These are phyloP conservation scores for Phataginus tricuspis DNA, from an alignment of 2,797 vertebrate genomes.

Conservation along the genomic window DNA sequence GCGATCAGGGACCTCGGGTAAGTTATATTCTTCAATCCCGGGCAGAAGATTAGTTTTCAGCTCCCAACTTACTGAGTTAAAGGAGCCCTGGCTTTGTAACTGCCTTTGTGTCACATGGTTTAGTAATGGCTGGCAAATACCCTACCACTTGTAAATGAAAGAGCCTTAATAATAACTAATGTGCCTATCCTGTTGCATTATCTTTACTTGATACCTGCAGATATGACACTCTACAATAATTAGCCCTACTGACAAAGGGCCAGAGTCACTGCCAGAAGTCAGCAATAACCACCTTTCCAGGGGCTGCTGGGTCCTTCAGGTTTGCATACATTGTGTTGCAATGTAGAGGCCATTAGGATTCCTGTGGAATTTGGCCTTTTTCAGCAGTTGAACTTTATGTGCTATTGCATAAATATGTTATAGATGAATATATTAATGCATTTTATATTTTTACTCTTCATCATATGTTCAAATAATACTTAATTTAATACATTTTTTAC, in stretches of 20 bases:
- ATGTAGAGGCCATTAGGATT: conserved; percentile 52
- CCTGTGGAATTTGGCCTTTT: conserved; percentile 58
- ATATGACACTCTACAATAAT: conserved; percentile 1
- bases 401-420: conserved; percentile 74
- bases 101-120: conserved; percentile 84
- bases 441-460: conserved; percentile 67
- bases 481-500: conserved; percentile 41
- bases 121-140: conserved; percentile 80
- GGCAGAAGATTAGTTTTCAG: conserved; percentile 81
- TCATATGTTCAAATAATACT: conserved; percentile 50
- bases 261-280: background rate
- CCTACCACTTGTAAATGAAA: conserved; percentile 50
- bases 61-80: conserved; percentile 76
- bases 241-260: background rate
- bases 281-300: conserved; percentile 43
- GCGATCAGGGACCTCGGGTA: conserved; percentile 99
- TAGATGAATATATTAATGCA: conserved; percentile 72
- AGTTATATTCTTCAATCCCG: conserved; percentile 85
- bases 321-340: conserved; percentile 71
- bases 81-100: conserved; percentile 81
- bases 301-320: conserved; percentile 60
- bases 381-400: conserved; percentile 65
- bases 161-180: conserved; percentile 60
- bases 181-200: background rate
- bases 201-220: background rate